These are phyloP conservation scores for Amphiprion ocellaris DNA, from an alignment of 2,113 vertebrate species.

Conservation along the genomic window DNA sequence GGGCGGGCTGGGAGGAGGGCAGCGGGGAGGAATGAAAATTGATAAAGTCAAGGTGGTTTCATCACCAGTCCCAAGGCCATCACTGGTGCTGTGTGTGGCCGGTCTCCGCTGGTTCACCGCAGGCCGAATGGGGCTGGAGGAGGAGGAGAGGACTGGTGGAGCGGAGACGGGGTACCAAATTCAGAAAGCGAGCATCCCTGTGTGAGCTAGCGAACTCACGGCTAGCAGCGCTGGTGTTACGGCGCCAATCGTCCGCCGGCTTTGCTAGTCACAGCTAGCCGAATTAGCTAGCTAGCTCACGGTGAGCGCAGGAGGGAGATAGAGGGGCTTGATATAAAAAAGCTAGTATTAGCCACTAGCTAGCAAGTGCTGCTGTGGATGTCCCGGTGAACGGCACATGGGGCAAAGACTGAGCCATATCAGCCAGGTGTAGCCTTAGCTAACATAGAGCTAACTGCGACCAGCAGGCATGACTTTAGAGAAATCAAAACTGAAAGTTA, in stretches of 20 bases:
- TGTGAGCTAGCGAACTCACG: background rate
- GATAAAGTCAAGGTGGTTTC: slow-evolving; percentile 80
- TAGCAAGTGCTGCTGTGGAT: slow-evolving; percentile 40
- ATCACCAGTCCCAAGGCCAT: slow-evolving; percentile 81
- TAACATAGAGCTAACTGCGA: background rate
- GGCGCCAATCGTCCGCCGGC: slow-evolving; percentile 6
- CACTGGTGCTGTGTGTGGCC: slow-evolving; percentile 53
- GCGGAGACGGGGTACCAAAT: slow-evolving; percentile 29
- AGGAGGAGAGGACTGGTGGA: slow-evolving; percentile 35
- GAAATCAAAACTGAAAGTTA: slow-evolving; percentile 72
- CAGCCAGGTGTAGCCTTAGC: background rate
- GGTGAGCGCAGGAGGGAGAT: slow-evolving; percentile 14
- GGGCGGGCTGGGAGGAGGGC: slow-evolving; percentile 1
- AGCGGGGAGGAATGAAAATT: slow-evolving; percentile 35
- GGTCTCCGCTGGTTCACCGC: slow-evolving; percentile 42
- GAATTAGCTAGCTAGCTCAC: slow-evolving; percentile 54
- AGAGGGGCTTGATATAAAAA: slow-evolving; percentile 38
- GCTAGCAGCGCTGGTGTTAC: background rate
- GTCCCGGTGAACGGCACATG: slow-evolving; percentile 11
- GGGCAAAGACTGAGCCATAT: background rate
- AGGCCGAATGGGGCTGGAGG: slow-evolving; percentile 59
- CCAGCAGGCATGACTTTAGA: background rate
- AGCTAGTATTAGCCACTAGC: slow-evolving; percentile 71
- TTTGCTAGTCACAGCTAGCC: slow-evolving; percentile 49
- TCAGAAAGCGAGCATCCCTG: slow-evolving; percentile 39